Evolutionary conservation across 1,140 invertebrate genomes (phyloP), one percentile per base, ranked within the genome.

Genomic region (Lineus longissimus): DNA sequence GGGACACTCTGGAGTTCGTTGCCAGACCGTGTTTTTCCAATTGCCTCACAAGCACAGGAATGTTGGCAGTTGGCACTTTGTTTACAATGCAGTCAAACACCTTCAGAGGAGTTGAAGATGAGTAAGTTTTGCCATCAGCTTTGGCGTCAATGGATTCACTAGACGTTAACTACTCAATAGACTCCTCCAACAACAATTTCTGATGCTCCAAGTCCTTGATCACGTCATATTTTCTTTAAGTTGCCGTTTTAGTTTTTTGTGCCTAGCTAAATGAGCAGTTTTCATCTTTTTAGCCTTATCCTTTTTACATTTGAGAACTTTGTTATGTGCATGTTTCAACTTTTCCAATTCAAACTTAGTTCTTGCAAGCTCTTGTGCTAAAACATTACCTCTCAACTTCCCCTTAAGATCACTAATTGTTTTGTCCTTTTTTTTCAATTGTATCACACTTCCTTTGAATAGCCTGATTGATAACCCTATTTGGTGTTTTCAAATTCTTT

Each of bases 1-100:
- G 47, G 47, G n/a, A 27, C n/a, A 7, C 9, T 9, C 47, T 51
- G n/a, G 9, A n/a, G 47, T 6, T 51, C n/a, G 9, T 51, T 19
- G 6, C 47, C 47, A 7, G 47, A 27, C n/a, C 25, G n/a, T n/a
- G n/a, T n/a, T 19, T 51, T 4, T 27, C 47, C 25, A 51, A 7
- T n/a, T 51, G n/a, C 47, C n/a, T 27, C 6, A 51, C n/a, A 27
- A 51, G 6, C 4, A 51, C n/a, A 51, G 47, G 47, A 7, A 51
- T 51, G 25, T n/a, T 51, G 6, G 47, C 47, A 7, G 47, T 51
- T 6, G 47, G 47, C n/a, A 51, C 47, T 4, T 51, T 51, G 25
- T 51, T 51, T 51, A 51, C 47, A 7, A 51, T 51, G 47, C 47
- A 51, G 47, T 22, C 47, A 51, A 51, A 51, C 4, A 51, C 47